Evolutionary conservation across 92 coral and sea anemone species (phyloP), one percentile per base, ranked within the genome.

Genomic region (Porites divaricata): DNA sequence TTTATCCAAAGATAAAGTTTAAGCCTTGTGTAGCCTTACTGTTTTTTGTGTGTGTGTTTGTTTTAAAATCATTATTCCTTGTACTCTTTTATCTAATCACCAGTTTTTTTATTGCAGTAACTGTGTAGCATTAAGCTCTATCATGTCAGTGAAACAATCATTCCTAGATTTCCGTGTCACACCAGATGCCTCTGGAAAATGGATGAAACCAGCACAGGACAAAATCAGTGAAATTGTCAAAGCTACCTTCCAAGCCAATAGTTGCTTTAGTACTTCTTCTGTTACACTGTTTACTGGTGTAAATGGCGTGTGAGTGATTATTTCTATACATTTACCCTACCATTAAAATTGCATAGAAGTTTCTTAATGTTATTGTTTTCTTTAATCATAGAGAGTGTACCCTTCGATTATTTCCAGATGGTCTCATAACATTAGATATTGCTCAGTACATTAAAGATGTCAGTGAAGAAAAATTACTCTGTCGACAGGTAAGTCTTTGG

Each of bases 91-190:
- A 15, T 54, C 16, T 11, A 54, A 9, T 54, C 16, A 54, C 59
- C 3, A 54, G 59, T 13, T 54, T 54, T 54, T 15, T 54, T 54
- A 11, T 54, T 54, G 59, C 59, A 54, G 59, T 35, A 4, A 35
- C 45, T 35, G 45, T 8, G 59, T 54, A 11, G 16, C 59, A 9
- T 15, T 35, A 35, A 54, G 59, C 59, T 54, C 16, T 54, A 54
- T 54, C 59, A 92, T 92, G 95, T 84, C 89, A 6, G 86, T 90
- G 70, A 90, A 90, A 49, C 95, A 92, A 24, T 77, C 90, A 6
- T 49, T 92, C 61, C 63, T 86, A 71, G 93, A 90, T 69, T 86
- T 92, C 76, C 85, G 75, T 45, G 83, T 86, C 14, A 87, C 95
- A 26, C 88, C 93, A 49, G 90, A 89, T 68, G 28, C 76, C 23